Conservation (phyloP, 2,113 vertebrate species). For the Microcebus lehilahytsara region DNA sequence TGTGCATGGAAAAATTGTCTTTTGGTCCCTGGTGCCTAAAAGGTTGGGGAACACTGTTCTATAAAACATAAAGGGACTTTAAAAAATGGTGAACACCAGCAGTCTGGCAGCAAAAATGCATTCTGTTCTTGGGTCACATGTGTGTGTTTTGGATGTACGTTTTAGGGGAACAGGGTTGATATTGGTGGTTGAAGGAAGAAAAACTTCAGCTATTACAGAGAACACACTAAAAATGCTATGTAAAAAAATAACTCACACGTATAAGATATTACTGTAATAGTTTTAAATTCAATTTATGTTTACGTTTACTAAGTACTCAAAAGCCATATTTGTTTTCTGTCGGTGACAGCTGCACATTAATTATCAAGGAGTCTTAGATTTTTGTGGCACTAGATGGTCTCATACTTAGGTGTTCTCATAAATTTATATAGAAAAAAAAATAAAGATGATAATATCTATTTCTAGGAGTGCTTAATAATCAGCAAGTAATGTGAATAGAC, state of each 20-base stretch:
- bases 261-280: neutral
- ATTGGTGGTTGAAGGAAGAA: neutral
- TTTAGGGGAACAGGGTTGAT: neutral
- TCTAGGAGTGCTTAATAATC: neutral
- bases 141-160: accelerated
- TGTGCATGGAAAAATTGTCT: too few species aligned
- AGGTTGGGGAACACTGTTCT: neutral
- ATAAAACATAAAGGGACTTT: neutral
- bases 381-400: neutral
- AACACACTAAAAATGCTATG: neutral
- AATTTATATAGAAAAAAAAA: neutral
- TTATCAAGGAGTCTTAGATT: neutral
- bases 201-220: neutral
- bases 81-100: neutral
- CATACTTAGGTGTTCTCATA: neutral
- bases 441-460: neutral
- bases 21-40: too few species aligned
- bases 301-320: neutral
- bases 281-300: neutral
- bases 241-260: neutral
- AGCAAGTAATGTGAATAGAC: neutral
- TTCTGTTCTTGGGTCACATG: neutral
- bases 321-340: neutral
- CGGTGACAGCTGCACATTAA: neutral
- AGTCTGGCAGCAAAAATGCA: neutral